phyloP scores from a whole-genome alignment of 2,113 vertebrate species.

The Scophthalmus maximus region DNA sequence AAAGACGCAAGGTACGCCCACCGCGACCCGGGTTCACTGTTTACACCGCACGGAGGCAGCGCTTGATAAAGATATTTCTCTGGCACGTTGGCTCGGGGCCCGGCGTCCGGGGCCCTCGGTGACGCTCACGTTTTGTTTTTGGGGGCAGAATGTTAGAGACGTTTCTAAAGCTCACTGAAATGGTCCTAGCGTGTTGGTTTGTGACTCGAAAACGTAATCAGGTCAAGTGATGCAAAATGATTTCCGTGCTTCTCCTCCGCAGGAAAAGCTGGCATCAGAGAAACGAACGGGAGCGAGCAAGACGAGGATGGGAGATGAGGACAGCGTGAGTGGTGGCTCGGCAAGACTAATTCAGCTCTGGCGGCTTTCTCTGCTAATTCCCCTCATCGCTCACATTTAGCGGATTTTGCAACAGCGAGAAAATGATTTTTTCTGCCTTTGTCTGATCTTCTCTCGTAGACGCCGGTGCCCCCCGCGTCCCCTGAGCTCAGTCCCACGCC shows the following conservation, averaged over 20 bases:
- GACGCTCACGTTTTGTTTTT: constrained; percentile 31
- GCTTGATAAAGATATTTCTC: constrained; percentile 30
- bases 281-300: constrained; percentile 40
- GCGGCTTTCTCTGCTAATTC: background rate
- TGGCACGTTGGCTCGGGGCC: background rate
- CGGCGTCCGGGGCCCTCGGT: background rate
- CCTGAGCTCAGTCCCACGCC: constrained; percentile 28
- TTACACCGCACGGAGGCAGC: constrained; percentile 30
- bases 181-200: too few species aligned
- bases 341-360: background rate
- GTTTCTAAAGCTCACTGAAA: too few species aligned
- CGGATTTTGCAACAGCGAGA: too few species aligned
- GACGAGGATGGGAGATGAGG: constrained; percentile 75
- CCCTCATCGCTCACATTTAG: background rate
- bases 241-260: constrained; percentile 25
- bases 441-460: constrained; percentile 28
- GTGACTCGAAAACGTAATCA: background rate
- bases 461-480: constrained; percentile 10
- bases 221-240: background rate
- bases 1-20: constrained; percentile 82
- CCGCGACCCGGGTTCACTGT: background rate
- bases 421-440: background rate
- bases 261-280: constrained; percentile 73
- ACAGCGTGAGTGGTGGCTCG: constrained; percentile 63
- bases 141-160: too few species aligned